These are phyloP conservation scores for Helarctos malayanus DNA, from an alignment of 2,797 vertebrate genomes.

Conservation along the genomic window DNA sequence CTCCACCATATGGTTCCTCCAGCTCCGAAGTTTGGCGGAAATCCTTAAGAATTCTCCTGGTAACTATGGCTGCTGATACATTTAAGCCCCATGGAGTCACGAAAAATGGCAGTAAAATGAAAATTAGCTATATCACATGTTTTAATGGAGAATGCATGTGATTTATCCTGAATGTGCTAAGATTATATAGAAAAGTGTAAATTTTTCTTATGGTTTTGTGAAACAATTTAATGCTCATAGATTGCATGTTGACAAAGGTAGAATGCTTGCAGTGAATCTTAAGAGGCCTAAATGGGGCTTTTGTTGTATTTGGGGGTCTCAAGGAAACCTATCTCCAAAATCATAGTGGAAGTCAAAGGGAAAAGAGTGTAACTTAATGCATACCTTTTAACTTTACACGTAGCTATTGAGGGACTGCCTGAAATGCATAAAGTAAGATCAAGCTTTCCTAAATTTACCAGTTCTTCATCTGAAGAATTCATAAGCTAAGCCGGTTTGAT, in stretches of 20 bases:
- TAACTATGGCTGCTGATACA: constrained; percentile 12
- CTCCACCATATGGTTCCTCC: constrained; percentile 52
- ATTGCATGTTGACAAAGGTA: constrained; percentile 79
- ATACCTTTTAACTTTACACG: constrained; percentile 64
- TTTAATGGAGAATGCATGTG: constrained; percentile 63
- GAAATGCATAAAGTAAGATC: constrained; percentile 71
- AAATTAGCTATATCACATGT: constrained; percentile 68
- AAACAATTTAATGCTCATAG: constrained; percentile 68
- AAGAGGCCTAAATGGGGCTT: constrained; percentile 76
- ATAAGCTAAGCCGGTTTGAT: constrained; percentile 66
- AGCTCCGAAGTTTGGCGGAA: constrained; percentile 26
- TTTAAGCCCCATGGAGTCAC: constrained; percentile 61
- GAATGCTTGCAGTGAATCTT: constrained; percentile 72
- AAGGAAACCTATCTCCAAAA: constrained; percentile 71
- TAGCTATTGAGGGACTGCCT: constrained; percentile 66
- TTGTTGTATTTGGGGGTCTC: constrained; percentile 81
- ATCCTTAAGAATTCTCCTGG: constrained; percentile 59
- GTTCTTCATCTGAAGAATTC: constrained; percentile 77
- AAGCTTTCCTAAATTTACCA: constrained; percentile 71
- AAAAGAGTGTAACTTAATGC: constrained; percentile 72
- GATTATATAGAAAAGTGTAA: constrained; percentile 66
- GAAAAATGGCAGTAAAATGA: constrained; percentile 67
- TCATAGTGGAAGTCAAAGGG: constrained; percentile 79
- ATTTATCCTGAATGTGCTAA: constrained; percentile 66
- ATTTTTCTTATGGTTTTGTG: constrained; percentile 74